Evolutionary conservation across 2,888 invertebrate genomes (phyloP).

Genomic region (Notodonta ziczac): DNA sequence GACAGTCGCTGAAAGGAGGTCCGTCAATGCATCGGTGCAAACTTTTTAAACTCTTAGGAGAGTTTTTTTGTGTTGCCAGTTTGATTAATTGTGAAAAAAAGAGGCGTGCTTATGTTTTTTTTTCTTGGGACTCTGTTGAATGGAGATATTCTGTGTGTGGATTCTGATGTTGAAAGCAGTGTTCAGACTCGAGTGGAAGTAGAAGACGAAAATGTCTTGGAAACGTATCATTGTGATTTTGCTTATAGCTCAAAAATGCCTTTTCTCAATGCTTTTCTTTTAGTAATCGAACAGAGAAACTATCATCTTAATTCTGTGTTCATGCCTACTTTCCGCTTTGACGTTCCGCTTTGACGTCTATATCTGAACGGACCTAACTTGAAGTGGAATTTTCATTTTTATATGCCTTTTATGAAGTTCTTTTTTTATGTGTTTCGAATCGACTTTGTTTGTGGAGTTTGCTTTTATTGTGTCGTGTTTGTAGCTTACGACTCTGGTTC

Average conservation of each 20-base stretch:
- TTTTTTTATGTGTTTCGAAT: conserved; percentile 4
- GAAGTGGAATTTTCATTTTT: conserved; percentile 4
- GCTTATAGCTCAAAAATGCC: too few species aligned
- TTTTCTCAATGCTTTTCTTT: too few species aligned
- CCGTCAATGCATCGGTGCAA: conserved; percentile 80
- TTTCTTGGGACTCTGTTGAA: conserved; percentile 37
- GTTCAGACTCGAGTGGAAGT: neutral
- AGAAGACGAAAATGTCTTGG: too few species aligned
- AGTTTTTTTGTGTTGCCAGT: conserved; percentile 50
- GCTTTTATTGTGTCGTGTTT: neutral
- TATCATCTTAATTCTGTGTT: neutral
- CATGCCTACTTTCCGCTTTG: too few species aligned
- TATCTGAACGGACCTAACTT: neutral
- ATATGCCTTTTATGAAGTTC: conserved; percentile 2
- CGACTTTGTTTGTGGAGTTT: conserved; percentile 1
- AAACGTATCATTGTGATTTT: too few species aligned
- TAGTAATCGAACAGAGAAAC: too few species aligned
- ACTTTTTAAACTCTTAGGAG: conserved; percentile 70
- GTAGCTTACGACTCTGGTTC: neutral
- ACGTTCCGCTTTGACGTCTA: neutral
- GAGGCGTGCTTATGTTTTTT: conserved; percentile 52
- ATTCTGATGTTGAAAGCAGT: conserved; percentile 21
- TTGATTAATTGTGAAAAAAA: conserved; percentile 75
- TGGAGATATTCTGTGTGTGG: conserved; percentile 55
- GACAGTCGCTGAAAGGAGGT: conserved; percentile 79